phyloP scores from a whole-genome alignment of 2,797 vertebrate species.

The Micropoecilia bifurca region DNA sequence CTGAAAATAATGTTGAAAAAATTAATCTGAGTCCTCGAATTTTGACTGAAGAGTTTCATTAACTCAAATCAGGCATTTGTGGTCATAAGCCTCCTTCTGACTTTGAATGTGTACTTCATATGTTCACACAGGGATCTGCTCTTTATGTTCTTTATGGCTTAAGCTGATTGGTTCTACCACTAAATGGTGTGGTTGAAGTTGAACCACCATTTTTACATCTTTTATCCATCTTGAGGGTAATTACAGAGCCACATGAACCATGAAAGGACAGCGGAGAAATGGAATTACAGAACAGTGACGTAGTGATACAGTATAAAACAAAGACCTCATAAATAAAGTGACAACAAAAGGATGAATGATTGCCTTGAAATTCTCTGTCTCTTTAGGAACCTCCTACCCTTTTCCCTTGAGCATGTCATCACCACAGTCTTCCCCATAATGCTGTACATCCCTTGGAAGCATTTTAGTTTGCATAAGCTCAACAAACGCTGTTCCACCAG shows the following conservation, averaged over 20 bases:
- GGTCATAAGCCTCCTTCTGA: neutral
- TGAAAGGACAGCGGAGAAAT: neutral
- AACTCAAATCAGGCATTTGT: neutral
- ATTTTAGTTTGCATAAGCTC: too few relatives aligned
- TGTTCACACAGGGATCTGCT: neutral
- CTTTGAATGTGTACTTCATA: neutral
- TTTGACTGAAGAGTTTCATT: neutral
- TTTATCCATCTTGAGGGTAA: neutral
- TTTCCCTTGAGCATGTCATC: too few relatives aligned
- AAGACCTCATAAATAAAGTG: too few relatives aligned
- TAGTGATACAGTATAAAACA: too few relatives aligned
- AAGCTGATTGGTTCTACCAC: neutral
- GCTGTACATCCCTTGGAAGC: too few relatives aligned
- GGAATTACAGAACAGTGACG: neutral
- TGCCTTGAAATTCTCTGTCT: too few relatives aligned
- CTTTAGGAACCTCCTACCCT: too few relatives aligned
- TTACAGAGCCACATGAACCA: neutral
- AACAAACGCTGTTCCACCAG: too few relatives aligned
- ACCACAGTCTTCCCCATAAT: too few relatives aligned
- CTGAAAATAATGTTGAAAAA: neutral
- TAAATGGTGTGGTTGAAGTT: neutral
- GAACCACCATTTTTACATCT: neutral
- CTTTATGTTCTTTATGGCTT: neutral
- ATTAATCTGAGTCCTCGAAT: neutral
- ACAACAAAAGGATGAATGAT: too few relatives aligned